Conservation (phyloP, 2,888 invertebrate species). For the Chalcosyrphus nemorum region DNA sequence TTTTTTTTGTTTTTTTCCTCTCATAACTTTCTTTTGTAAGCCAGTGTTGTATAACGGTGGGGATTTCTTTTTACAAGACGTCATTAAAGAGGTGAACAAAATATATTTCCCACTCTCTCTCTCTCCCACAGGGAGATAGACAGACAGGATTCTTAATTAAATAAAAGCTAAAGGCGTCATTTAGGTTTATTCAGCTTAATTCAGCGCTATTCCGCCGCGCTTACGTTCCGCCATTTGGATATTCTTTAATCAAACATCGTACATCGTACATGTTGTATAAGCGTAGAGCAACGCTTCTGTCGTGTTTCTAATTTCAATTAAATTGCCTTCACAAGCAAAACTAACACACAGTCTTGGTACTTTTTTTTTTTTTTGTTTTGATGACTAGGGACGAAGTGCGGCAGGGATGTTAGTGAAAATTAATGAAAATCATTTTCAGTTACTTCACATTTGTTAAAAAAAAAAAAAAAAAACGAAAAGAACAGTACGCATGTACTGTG, state of each 20-base stretch:
- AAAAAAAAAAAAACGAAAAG: no score
- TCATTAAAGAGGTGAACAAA: slow-evolving; percentile 8
- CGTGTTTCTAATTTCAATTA: slow-evolving; percentile 53
- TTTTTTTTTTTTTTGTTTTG: no score
- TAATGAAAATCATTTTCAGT: slow-evolving; percentile 64
- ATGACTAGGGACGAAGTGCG: no score
- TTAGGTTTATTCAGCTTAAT: slow-evolving; percentile 43
- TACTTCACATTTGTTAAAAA: slow-evolving; percentile 51
- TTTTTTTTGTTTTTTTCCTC: neutral
- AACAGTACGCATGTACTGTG: no score
- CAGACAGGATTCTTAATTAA: slow-evolving; percentile 50
- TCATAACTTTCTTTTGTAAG: no score
- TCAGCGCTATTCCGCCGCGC: slow-evolving; percentile 19
- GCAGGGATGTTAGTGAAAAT: slow-evolving; percentile 35
- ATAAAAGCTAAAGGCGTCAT: slow-evolving; percentile 45
- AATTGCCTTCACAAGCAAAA: slow-evolving; percentile 37
- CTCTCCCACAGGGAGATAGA: neutral
- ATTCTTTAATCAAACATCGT: slow-evolving; percentile 57
- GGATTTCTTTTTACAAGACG: neutral
- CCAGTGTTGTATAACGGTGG: neutral
- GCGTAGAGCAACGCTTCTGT: neutral
- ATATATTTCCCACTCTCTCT: neutral
- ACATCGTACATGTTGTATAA: slow-evolving; percentile 8
- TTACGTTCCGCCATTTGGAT: slow-evolving; percentile 28
- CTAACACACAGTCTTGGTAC: slow-evolving; percentile 14